Conservation (phyloP, 35 echinoderm and acorn worm species). For the Chiridota heheva region DNA sequence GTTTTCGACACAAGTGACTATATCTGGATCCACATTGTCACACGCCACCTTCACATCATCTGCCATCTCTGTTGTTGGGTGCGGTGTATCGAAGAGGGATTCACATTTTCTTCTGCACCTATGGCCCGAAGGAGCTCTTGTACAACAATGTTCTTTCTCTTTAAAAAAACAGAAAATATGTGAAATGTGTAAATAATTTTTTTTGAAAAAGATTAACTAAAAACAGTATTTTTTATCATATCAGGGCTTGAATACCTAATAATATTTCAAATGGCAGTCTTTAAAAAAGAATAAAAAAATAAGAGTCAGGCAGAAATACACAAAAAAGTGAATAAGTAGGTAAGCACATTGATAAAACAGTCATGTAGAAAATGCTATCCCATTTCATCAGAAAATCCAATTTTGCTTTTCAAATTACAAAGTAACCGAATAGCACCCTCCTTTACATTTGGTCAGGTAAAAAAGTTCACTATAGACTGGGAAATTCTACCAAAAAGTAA, state of each 20-base stretch:
- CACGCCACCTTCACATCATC: conserved; percentile 74
- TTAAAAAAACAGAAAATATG: neutral
- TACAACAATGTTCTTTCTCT: conserved; percentile 81
- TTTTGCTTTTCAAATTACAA: too few relatives aligned
- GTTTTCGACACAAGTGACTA: conserved; percentile 78
- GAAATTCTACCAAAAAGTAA: too few relatives aligned
- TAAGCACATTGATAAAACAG: neutral
- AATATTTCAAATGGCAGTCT: neutral
- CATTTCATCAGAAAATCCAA: too few relatives aligned
- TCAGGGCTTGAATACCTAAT: neutral
- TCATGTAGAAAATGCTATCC: too few relatives aligned
- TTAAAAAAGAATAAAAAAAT: neutral
- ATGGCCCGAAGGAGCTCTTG: conserved; percentile 29
- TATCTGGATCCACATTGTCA: conserved; percentile 31
- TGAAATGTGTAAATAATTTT: neutral
- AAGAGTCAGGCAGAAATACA: neutral
- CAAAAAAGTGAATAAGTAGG: neutral
- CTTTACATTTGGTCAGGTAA: too few relatives aligned
- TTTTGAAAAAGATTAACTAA: neutral
- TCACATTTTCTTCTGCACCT: conserved; percentile 70
- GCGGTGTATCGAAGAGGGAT: conserved; percentile 55
- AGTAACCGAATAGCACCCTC: too few relatives aligned
- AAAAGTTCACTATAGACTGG: too few relatives aligned
- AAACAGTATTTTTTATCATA: neutral
- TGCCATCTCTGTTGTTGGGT: conserved; percentile 67